phyloP scores from a whole-genome alignment of 2,113 vertebrate species.

The Cyanistes caeruleus region DNA sequence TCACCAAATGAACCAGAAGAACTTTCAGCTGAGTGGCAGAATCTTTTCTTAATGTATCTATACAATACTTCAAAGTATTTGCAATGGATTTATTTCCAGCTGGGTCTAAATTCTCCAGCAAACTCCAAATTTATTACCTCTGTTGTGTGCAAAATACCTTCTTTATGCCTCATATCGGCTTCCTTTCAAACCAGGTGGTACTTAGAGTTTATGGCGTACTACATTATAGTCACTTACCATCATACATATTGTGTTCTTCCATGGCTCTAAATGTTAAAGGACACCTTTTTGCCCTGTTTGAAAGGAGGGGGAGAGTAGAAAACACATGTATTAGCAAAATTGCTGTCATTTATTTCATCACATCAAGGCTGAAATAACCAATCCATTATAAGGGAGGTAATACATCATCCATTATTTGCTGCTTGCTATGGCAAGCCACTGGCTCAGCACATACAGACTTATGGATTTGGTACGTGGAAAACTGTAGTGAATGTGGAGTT shows the following conservation, averaged over 20 bases:
- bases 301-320: slow-evolving; percentile 1
- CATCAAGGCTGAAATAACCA: slow-evolving; percentile 41
- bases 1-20: neutral
- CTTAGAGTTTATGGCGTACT: slow-evolving; percentile 51
- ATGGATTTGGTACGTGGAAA: neutral
- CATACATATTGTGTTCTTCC: neutral
- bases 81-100: slow-evolving; percentile 20
- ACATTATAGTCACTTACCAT: slow-evolving; percentile 47
- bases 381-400: slow-evolving; percentile 18
- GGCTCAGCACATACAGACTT: neutral
- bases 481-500: neutral
- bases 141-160: slow-evolving; percentile 8
- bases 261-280: slow-evolving; percentile 40
- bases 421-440: slow-evolving; percentile 24
- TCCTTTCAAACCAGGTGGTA: slow-evolving; percentile 31
- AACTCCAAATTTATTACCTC: slow-evolving; percentile 52
- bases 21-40: neutral
- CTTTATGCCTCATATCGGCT: slow-evolving; percentile 34
- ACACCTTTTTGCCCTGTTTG: slow-evolving; percentile 26
- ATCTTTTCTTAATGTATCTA: slow-evolving; percentile 3
- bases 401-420: slow-evolving; percentile 37
- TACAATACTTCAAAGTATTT: slow-evolving; percentile 29
- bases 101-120: slow-evolving; percentile 16
- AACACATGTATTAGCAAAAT: slow-evolving; percentile 57
- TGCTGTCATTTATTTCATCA: slow-evolving; percentile 56